Conservation (phyloP, 2,797 vertebrate genomes). For the Anabacerthia variegaticeps region DNA sequence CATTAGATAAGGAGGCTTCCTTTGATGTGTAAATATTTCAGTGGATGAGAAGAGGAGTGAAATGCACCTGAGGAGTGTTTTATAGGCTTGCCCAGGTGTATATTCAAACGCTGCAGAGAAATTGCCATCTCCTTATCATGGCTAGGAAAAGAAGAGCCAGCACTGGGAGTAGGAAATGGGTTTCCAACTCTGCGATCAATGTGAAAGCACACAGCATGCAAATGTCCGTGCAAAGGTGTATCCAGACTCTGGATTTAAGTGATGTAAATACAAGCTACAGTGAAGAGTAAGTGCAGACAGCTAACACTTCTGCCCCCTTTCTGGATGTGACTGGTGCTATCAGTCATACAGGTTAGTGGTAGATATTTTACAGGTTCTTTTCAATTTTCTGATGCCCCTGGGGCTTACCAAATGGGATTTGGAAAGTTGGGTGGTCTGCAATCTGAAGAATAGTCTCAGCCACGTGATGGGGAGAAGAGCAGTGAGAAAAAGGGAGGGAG, state of each 20-base stretch:
- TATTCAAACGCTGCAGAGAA: neutral
- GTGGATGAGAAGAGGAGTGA: neutral
- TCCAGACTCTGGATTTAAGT: neutral
- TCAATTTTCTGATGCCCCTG: neutral
- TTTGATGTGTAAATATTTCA: slow-evolving; percentile 11
- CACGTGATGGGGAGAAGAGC: neutral
- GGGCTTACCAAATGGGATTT: neutral
- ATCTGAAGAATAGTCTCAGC: neutral
- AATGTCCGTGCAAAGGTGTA: neutral
- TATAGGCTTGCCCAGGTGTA: neutral
- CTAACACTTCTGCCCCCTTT: neutral
- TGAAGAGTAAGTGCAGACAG: neutral
- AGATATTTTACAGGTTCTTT: neutral
- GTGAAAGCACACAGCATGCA: neutral
- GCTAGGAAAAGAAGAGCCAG: neutral
- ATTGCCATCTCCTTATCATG: accelerated
- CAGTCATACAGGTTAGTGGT: neutral
- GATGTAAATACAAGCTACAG: neutral
- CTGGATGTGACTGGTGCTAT: neutral
- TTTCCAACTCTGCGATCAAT: neutral
- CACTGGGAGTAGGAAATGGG: neutral
- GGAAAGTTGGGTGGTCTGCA: neutral
- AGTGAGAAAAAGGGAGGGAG: neutral
- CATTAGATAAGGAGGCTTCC: neutral
- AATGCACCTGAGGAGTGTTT: neutral